These are phyloP conservation scores for Odontamblyopus rebecca DNA, from an alignment of 2,797 vertebrate species.

Conservation along the genomic window DNA sequence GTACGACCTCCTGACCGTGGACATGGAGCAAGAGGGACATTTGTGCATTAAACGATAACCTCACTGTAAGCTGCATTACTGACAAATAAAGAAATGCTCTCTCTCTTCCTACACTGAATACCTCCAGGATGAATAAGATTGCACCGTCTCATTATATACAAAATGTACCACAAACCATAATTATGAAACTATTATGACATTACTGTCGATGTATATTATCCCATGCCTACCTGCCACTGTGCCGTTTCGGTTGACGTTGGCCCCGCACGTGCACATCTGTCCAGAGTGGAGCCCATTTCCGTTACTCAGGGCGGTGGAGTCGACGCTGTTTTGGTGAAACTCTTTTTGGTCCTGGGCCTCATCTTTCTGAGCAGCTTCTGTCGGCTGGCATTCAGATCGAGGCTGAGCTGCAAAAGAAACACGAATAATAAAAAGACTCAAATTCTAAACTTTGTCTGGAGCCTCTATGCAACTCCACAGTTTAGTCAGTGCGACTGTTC, in stretches of 20 bases:
- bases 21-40: no score
- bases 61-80: no score
- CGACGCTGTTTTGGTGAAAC: constrained; percentile 69
- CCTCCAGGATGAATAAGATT: no score
- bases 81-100: no score
- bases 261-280: constrained; percentile 68
- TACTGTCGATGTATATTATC: no score
- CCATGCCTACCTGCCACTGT: neutral
- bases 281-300: constrained; percentile 79
- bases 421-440: constrained; percentile 16
- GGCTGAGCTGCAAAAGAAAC: constrained; percentile 84
- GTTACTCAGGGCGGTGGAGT: constrained; percentile 64
- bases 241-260: constrained; percentile 42
- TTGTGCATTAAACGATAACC: no score
- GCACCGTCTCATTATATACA: no score
- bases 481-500: constrained; percentile 31
- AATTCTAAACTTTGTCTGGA: constrained; percentile 56
- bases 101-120: no score
- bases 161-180: no score
- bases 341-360: constrained; percentile 75
- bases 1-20: constrained; percentile 14
- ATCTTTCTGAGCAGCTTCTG: constrained; percentile 64
- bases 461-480: constrained; percentile 19
- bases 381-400: constrained; percentile 80
- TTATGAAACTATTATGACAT: no score